phyloP scores from a whole-genome alignment of 30 jellyfish, hydroid and myxozoan species.

The Pelagia noctiluca region DNA sequence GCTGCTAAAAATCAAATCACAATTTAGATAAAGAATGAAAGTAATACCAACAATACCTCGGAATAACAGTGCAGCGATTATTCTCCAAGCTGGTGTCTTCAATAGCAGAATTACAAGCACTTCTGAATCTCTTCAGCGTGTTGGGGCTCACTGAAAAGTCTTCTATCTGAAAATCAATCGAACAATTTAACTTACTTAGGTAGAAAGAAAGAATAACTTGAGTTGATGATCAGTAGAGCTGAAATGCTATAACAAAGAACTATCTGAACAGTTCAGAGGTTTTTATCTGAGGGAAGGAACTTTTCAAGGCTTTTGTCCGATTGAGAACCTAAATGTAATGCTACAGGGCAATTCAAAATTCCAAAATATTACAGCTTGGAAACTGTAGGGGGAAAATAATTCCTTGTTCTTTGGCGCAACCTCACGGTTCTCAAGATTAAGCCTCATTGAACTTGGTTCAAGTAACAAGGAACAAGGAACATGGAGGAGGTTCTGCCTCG shows the following conservation, averaged over 20 bases:
- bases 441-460: too few relatives aligned
- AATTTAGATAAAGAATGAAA: neutral
- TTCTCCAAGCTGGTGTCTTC: conserved; percentile 37
- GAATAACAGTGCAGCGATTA: conserved; percentile 64
- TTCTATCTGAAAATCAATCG: conserved; percentile 45
- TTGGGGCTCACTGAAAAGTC: conserved; percentile 54
- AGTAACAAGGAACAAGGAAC: too few relatives aligned
- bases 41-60: conserved; percentile 53
- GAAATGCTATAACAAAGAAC: neutral
- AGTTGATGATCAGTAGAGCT: too few relatives aligned
- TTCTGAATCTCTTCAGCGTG: conserved; percentile 42
- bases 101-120: conserved; percentile 15
- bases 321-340: neutral
- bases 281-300: neutral
- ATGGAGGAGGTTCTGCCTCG: too few relatives aligned
- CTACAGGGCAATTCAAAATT: neutral
- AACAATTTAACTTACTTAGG: too few relatives aligned
- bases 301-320: neutral
- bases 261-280: too few relatives aligned
- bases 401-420: too few relatives aligned
- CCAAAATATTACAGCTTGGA: too few relatives aligned
- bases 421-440: too few relatives aligned
- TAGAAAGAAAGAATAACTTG: neutral
- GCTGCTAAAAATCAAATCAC: neutral
- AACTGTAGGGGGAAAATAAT: too few relatives aligned